Evolutionary conservation across 2,797 vertebrate genomes (phyloP).

Genomic region (Propithecus perrieri): DNA sequence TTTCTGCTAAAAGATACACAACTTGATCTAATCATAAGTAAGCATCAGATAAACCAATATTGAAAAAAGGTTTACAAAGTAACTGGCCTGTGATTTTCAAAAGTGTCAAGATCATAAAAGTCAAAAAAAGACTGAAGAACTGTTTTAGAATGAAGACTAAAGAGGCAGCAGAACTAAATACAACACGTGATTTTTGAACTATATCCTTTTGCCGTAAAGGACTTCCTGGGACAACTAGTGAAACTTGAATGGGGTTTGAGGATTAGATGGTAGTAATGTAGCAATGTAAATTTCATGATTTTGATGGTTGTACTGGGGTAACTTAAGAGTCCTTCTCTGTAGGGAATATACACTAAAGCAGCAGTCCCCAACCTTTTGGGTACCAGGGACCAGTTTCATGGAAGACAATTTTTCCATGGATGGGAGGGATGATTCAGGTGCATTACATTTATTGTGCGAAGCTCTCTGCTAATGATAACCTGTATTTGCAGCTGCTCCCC

Average conservation of each 20-base stretch:
- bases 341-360: conserved; percentile 24
- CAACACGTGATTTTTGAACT: not conserved
- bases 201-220: not conserved
- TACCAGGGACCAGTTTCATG: no score
- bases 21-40: conserved; percentile 3
- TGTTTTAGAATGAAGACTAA: conserved; percentile 39
- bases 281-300: conserved; percentile 22
- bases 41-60: conserved; percentile 28
- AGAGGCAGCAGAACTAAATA: not conserved
- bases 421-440: no score
- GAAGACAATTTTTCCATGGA: no score
- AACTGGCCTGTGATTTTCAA: not conserved
- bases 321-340: not conserved
- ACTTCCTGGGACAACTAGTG: not conserved
- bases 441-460: no score
- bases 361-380: no score
- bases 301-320: not conserved
- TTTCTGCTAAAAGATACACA: not conserved
- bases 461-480: no score
- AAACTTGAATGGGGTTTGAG: conserved; percentile 30
- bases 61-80: not conserved
- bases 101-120: not conserved
- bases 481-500: no score
- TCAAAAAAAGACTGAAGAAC: not conserved
- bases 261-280: not conserved